Conservation (phyloP, 2,888 invertebrate species). For the Conchocele bisecta region DNA sequence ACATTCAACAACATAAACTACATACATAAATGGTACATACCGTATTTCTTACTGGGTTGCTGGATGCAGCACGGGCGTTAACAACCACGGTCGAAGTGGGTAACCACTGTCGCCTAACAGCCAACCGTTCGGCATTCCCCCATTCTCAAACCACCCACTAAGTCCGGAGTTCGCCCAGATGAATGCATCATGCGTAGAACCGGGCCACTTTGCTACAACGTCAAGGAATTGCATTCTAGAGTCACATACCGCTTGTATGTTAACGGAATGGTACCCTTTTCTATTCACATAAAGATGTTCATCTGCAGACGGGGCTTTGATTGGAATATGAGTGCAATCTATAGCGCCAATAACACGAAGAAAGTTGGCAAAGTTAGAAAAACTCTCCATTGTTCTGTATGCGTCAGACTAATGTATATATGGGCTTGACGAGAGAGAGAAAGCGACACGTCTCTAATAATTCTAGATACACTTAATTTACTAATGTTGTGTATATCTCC, state of each 20-base stretch:
- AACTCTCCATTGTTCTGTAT: background rate
- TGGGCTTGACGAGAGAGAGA: background rate
- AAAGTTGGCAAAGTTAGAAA: slow-evolving; percentile 1
- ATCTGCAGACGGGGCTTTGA: slow-evolving; percentile 8
- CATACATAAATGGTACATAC: too few species aligned
- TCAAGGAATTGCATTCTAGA: background rate
- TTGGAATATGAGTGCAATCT: slow-evolving; percentile 8
- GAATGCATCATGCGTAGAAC: background rate
- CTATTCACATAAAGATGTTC: slow-evolving; percentile 20
- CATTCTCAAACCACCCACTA: background rate
- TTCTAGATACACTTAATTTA: background rate
- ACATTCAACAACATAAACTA: too few species aligned
- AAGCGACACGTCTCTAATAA: background rate
- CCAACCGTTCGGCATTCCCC: slow-evolving; percentile 4
- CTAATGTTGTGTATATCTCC: slow-evolving; percentile 1
- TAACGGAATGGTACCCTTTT: slow-evolving; percentile 22
- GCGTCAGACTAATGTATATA: background rate
- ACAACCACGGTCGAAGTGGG: slow-evolving; percentile 3
- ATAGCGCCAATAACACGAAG: slow-evolving; percentile 16
- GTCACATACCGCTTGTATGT: slow-evolving; percentile 14
- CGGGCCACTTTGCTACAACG: slow-evolving; percentile 17
- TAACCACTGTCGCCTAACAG: slow-evolving; percentile 18
- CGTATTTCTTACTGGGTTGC: too few species aligned
- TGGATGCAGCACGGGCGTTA: slow-evolving; percentile 6
- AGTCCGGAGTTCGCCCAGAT: background rate